Conservation (phyloP, 2,888 invertebrate genomes). For the Papilio gigon region DNA sequence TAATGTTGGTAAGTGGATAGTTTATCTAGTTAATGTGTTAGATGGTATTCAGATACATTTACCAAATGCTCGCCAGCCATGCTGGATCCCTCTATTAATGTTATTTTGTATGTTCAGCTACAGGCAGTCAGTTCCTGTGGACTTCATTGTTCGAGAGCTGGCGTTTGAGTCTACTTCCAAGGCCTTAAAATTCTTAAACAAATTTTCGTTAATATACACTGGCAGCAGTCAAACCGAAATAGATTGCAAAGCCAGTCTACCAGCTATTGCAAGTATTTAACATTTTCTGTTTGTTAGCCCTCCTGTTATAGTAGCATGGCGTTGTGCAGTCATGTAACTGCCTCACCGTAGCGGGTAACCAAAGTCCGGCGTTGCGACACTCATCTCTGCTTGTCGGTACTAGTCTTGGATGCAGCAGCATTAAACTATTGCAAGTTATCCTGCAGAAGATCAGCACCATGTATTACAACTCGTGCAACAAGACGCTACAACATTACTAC, state of each 20-base stretch:
- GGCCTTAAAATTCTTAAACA: slow-evolving; percentile 93
- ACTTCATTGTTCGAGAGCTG: slow-evolving; percentile 93
- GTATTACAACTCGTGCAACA: slow-evolving; percentile 41
- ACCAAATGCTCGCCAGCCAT: slow-evolving; percentile 52
- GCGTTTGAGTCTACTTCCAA: slow-evolving; percentile 92
- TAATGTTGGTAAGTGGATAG: slow-evolving; percentile 18
- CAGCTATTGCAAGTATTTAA: slow-evolving; percentile 82
- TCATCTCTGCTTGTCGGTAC: slow-evolving; percentile 60
- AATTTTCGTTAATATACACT: slow-evolving; percentile 89
- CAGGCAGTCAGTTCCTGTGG: slow-evolving; percentile 94
- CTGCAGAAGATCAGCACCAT: slow-evolving; percentile 53
- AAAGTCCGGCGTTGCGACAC: slow-evolving; percentile 54
- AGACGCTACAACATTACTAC: slow-evolving; percentile 34
- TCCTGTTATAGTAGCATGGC: slow-evolving; percentile 66
- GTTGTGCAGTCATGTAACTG: slow-evolving; percentile 75
- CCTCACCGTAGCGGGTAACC: slow-evolving; percentile 57
- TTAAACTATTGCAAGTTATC: slow-evolving; percentile 57
- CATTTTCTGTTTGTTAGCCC: slow-evolving; percentile 72
- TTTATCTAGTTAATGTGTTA: neutral
- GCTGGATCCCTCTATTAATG: slow-evolving; percentile 72
- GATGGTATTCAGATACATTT: neutral
- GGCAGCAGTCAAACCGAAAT: slow-evolving; percentile 87
- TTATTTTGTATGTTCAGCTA: slow-evolving; percentile 89
- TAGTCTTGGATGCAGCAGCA: slow-evolving; percentile 69
- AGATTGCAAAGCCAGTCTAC: slow-evolving; percentile 94